Evolutionary conservation across 2,113 vertebrate genomes (phyloP).

Genomic region (Myiozetetes cayanensis): DNA sequence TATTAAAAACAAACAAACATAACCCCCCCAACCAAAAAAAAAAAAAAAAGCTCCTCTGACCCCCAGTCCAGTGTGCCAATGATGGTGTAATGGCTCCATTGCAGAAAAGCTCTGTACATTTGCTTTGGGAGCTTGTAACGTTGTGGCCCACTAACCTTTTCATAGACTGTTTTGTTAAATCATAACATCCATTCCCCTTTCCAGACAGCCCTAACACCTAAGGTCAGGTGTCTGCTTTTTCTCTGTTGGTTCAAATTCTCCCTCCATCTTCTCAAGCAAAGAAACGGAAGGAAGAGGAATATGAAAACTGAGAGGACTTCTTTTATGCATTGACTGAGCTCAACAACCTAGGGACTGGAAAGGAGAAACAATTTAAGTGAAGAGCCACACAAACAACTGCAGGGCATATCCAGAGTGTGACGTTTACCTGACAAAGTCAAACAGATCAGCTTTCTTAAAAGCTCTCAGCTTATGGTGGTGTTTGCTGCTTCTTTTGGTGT

Average conservation of each 20-base stretch:
- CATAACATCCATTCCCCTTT: background rate
- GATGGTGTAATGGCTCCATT: background rate
- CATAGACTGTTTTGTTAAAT: background rate
- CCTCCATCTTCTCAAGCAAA: background rate
- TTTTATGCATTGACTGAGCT: background rate
- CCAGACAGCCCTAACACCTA: background rate
- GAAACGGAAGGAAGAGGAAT: background rate
- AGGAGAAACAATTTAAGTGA: background rate
- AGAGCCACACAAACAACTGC: background rate
- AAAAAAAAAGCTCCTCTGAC: background rate
- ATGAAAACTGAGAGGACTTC: background rate
- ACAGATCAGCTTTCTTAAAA: background rate
- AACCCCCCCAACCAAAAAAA: background rate
- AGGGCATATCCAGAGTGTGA: background rate
- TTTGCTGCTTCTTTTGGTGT: background rate
- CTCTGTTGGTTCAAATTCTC: background rate
- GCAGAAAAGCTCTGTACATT: background rate
- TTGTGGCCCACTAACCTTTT: background rate
- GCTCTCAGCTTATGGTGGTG: accelerated
- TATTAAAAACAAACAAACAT: conserved; percentile 35
- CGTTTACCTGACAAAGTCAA: background rate
- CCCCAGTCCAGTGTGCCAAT: background rate
- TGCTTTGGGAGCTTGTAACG: background rate
- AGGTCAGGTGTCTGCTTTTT: background rate
- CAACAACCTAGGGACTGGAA: background rate